Evolutionary conservation across 2,113 vertebrate genomes (phyloP).

Genomic region (Prionailurus viverrinus): DNA sequence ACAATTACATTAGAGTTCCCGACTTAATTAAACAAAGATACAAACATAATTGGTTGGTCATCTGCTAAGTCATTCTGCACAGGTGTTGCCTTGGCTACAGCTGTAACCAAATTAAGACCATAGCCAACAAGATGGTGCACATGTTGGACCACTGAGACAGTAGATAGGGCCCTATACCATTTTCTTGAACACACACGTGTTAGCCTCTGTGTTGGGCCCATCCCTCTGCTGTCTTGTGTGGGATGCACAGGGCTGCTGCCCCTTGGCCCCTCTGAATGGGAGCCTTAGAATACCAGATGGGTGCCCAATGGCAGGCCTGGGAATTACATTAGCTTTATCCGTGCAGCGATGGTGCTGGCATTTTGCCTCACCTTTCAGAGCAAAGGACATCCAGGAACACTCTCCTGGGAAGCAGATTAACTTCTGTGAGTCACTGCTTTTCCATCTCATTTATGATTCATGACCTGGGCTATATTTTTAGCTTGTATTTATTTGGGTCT

Average conservation of each 20-base stretch:
- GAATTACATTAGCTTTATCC: not conserved
- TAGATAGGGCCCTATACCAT: not conserved
- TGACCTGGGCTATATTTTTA: slow-evolving; percentile 82
- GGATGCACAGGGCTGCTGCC: not conserved
- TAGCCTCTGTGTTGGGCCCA: not conserved
- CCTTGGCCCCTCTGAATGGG: not conserved
- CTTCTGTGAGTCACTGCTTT: slow-evolving; percentile 85
- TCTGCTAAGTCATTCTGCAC: not conserved
- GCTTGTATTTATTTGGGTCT: slow-evolving; percentile 81
- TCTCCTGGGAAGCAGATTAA: slow-evolving; percentile 85
- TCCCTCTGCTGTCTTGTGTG: not conserved
- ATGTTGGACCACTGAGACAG: not conserved
- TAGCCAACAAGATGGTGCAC: not conserved
- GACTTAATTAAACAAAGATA: slow-evolving; percentile 41
- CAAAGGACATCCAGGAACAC: slow-evolving; percentile 64
- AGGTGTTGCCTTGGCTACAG: not conserved
- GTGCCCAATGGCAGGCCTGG: not conserved
- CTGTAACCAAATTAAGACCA: not conserved
- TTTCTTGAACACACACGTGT: not conserved
- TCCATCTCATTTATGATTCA: slow-evolving; percentile 85
- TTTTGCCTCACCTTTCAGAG: slow-evolving; percentile 65
- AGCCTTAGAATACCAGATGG: not conserved
- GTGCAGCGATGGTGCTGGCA: slow-evolving; percentile 56
- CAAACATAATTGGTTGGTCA: not conserved
- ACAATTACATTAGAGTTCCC: not conserved